A percentile compares a stretch with the other conserved stretches of the same genome.
Evolutionary conservation across 2,113 vertebrate genomes (phyloP).

Genomic region (Opisthocomus hoazin): DNA sequence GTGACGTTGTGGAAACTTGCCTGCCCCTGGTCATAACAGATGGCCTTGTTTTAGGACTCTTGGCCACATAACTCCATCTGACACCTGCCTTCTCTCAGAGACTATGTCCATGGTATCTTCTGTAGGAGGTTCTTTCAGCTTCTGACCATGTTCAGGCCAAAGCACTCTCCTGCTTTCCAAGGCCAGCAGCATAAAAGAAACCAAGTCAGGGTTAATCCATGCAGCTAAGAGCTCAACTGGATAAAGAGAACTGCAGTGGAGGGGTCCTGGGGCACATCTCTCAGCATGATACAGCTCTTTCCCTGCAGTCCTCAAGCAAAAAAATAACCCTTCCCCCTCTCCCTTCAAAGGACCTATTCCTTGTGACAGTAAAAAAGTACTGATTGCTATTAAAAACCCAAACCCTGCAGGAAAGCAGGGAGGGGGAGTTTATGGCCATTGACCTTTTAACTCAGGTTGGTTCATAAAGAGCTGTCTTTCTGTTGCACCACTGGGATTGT

Average conservation of each 20-base stretch:
- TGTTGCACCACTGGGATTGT: slow-evolving; percentile 57
- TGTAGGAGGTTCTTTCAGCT: neutral
- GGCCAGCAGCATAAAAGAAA: neutral
- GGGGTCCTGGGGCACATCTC: neutral
- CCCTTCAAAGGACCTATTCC: slow-evolving; percentile 3
- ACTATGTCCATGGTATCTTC: neutral
- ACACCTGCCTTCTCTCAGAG: neutral
- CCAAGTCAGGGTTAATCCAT: neutral
- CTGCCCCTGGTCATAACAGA: neutral
- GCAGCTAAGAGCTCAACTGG: neutral
- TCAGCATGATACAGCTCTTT: neutral
- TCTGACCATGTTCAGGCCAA: neutral
- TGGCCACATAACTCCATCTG: neutral
- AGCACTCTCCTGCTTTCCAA: neutral
- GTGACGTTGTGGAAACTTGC: neutral
- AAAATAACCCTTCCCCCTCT: neutral
- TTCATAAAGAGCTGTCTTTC: slow-evolving; percentile 69
- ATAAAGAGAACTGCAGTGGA: neutral
- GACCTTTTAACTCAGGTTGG: slow-evolving; percentile 68
- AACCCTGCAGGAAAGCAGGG: slow-evolving; percentile 42
- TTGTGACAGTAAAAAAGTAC: neutral
- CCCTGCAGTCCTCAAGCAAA: neutral
- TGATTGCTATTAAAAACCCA: slow-evolving; percentile 51
- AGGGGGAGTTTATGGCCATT: slow-evolving; percentile 48
- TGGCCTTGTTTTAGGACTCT: neutral